A percentile compares a stretch with the other conserved stretches of the same genome.
phyloP scores from a whole-genome alignment of 37 sponge, comb jelly and placozoan species.

The Hexactinellida sp. region DNA sequence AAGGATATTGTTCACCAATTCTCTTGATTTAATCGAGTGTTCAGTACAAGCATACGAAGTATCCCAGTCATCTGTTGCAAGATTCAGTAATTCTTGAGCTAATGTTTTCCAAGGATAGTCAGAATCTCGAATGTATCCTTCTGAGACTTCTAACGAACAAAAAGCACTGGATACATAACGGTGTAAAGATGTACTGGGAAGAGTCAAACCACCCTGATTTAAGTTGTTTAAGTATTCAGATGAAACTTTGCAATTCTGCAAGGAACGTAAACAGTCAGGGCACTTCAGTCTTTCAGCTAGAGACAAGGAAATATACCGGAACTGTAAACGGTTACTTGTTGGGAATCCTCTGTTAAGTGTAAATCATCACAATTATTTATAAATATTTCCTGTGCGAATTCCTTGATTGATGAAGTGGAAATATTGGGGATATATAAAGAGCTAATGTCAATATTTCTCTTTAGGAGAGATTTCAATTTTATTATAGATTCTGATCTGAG shows the following conservation, averaged over 20 bases:
- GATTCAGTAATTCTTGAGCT: neutral
- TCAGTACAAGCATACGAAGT: too few species aligned
- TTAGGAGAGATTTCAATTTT: conserved; percentile 14
- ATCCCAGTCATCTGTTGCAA: neutral
- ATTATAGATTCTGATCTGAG: neutral
- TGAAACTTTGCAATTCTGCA: neutral
- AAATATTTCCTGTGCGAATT: neutral
- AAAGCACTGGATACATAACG: neutral
- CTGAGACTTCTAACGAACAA: neutral
- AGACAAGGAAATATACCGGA: neutral
- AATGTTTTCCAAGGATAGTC: neutral
- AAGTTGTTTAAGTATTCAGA: neutral
- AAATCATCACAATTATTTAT: neutral
- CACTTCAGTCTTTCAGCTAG: too few species aligned
- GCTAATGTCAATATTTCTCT: conserved; percentile 11
- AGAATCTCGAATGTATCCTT: neutral
- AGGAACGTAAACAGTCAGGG: neutral
- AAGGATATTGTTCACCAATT: too few species aligned
- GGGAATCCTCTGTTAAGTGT: neutral
- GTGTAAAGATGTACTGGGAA: neutral
- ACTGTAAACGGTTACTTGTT: neutral
- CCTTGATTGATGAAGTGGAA: neutral
- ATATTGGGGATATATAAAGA: neutral
- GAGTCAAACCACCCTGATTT: conserved; percentile 2
- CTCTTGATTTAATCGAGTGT: too few species aligned